These are phyloP conservation scores for Barypeithes pellucidus DNA, from an alignment of 2,888 invertebrate genomes.

Conservation along the genomic window DNA sequence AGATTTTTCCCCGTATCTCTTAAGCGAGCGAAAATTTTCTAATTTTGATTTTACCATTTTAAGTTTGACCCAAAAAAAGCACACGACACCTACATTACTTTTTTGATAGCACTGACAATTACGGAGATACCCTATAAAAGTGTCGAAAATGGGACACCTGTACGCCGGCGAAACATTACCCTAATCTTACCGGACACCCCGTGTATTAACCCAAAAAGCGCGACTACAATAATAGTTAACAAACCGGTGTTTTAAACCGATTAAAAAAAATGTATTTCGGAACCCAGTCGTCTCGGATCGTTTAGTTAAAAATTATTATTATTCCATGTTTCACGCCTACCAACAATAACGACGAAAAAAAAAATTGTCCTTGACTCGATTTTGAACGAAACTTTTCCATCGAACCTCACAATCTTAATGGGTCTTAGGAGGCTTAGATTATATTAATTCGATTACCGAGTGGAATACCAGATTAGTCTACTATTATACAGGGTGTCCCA, in stretches of 20 bases:
- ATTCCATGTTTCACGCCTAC: constrained; percentile 26
- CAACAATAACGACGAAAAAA: constrained; percentile 16
- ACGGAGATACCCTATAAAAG: too few species aligned
- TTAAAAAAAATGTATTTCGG: not conserved
- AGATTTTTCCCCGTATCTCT: too few species aligned
- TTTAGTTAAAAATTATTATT: constrained; percentile 18
- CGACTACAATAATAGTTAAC: not conserved
- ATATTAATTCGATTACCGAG: constrained; percentile 1
- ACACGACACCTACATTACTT: too few species aligned
- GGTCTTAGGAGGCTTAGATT: constrained; percentile 16
- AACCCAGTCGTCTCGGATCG: constrained; percentile 18
- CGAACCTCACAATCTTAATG: constrained; percentile 9
- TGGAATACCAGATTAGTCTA: constrained; percentile 7
- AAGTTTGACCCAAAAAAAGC: too few species aligned
- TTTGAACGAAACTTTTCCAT: constrained; percentile 18
- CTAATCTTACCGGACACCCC: too few species aligned
- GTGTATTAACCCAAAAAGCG: too few species aligned
- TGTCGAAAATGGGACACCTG: too few species aligned
- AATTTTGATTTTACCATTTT: too few species aligned
- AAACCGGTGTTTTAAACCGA: not conserved
- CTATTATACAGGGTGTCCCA: constrained; percentile 4
- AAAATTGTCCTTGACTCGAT: constrained; percentile 26
- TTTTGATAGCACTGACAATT: too few species aligned
- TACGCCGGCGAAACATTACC: too few species aligned
- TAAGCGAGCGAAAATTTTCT: too few species aligned